A percentile compares a stretch with the other conserved stretches of the same genome.
Conservation (phyloP, 2,888 invertebrate species). For the Campoplex nolae region DNA sequence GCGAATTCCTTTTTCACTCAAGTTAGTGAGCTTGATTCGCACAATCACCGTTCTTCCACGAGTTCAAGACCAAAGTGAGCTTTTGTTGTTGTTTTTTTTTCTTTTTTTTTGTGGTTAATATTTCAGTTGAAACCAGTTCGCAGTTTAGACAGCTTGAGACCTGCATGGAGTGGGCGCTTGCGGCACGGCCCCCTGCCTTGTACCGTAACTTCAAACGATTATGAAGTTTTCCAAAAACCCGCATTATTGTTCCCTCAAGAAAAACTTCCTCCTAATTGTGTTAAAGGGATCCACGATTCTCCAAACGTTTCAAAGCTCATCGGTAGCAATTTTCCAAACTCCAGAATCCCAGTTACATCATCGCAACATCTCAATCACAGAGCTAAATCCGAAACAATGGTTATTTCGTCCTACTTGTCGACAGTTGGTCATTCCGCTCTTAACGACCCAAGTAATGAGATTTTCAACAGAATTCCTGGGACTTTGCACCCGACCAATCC, state of each 20-base stretch:
- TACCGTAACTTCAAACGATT: constrained; percentile 75
- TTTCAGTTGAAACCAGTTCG: constrained; percentile 88
- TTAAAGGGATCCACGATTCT: background rate
- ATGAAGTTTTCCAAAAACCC: constrained; percentile 69
- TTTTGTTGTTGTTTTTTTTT: constrained; percentile 3
- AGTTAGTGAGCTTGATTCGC: background rate
- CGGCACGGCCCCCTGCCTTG: constrained; percentile 81
- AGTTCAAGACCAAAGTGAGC: background rate
- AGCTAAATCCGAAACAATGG: background rate
- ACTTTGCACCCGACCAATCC: constrained; percentile 73
- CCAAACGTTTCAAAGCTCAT: background rate
- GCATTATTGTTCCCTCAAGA: constrained; percentile 28
- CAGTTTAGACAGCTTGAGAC: constrained; percentile 87
- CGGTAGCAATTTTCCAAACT: constrained; percentile 1
- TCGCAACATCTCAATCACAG: background rate
- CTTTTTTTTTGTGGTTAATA: constrained; percentile 75
- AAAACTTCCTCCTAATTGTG: background rate
- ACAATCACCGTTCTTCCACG: background rate
- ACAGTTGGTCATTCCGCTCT: background rate
- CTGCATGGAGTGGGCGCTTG: constrained; percentile 83
- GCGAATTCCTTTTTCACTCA: background rate
- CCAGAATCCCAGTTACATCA: constrained; percentile 6
- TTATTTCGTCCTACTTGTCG: constrained; percentile 22
- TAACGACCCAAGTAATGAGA: background rate
- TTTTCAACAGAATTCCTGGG: constrained; percentile 46